phyloP scores from a whole-genome alignment of 2,888 invertebrate species.

The Hemithea aestivaria region DNA sequence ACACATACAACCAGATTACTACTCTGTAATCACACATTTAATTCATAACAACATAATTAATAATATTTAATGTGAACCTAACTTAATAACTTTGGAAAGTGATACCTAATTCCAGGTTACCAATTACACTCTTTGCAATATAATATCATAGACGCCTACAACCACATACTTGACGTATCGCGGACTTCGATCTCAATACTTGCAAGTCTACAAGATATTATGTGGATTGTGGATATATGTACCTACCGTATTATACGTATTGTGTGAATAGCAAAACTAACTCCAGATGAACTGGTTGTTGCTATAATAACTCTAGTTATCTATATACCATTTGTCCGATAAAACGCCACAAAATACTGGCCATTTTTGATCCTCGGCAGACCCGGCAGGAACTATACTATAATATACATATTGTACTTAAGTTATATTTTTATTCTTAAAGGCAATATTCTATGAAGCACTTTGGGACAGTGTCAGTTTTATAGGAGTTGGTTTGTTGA shows the following conservation, averaged over 20 bases:
- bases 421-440: constrained; percentile 31
- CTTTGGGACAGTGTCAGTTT: constrained; percentile 32
- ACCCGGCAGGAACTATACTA: constrained; percentile 57
- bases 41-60: constrained; percentile 7
- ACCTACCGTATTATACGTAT: constrained; percentile 29
- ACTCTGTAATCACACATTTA: constrained; percentile 9
- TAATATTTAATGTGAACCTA: constrained; percentile 21
- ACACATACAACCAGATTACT: neutral
- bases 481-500: constrained; percentile 13
- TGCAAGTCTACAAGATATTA: constrained; percentile 54
- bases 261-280: constrained; percentile 74
- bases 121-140: constrained; percentile 30
- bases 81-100: constrained; percentile 17
- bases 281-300: constrained; percentile 77
- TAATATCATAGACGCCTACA: constrained; percentile 37
- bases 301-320: constrained; percentile 59
- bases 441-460: constrained; percentile 27
- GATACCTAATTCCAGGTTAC: constrained; percentile 23
- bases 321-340: constrained; percentile 74
- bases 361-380: constrained; percentile 66
- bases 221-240: constrained; percentile 30
- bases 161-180: constrained; percentile 49
- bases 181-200: constrained; percentile 57
- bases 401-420: constrained; percentile 2
- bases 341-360: constrained; percentile 78